phyloP scores from a whole-genome alignment of 1,140 invertebrate species.

The Gryon sp. region DNA sequence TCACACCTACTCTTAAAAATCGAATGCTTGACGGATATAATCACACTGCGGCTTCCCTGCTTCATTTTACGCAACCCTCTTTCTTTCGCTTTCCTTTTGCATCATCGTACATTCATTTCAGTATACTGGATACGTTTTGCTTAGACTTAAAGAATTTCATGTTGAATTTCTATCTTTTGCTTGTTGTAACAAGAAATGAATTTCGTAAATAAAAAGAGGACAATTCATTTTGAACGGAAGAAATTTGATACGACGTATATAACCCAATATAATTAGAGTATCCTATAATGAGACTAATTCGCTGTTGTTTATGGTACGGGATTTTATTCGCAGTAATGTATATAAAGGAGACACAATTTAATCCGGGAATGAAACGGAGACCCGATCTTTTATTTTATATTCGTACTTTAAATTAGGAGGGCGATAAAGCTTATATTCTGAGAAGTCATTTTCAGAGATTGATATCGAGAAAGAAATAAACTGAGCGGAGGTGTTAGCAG shows the following conservation, averaged over 20 bases:
- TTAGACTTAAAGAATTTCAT: conserved; percentile 1
- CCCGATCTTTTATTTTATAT: conserved; percentile 60
- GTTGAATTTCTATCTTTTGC: background rate
- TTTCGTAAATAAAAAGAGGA: background rate
- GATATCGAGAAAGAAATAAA: conserved; percentile 60
- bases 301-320: conserved; percentile 11
- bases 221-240: background rate
- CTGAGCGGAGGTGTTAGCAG: conserved; percentile 39
- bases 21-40: conserved; percentile 76
- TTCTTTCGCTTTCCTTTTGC: conserved; percentile 35
- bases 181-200: too few species aligned
- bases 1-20: conserved; percentile 50
- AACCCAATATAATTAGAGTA: conserved; percentile 34
- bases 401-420: conserved; percentile 61
- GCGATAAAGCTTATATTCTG: conserved; percentile 58
- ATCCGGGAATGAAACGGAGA: conserved; percentile 39
- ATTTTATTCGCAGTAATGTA: conserved; percentile 15
- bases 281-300: conserved; percentile 41
- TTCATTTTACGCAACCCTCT: conserved; percentile 47
- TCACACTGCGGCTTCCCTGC: conserved; percentile 69
- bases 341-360: conserved; percentile 48
- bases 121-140: conserved; percentile 6
- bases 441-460: conserved; percentile 58
- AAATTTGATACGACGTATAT: background rate
- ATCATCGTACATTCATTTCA: conserved; percentile 9